These are phyloP conservation scores for Rhea pennata DNA, from an alignment of 2,113 vertebrate species.

Conservation along the genomic window DNA sequence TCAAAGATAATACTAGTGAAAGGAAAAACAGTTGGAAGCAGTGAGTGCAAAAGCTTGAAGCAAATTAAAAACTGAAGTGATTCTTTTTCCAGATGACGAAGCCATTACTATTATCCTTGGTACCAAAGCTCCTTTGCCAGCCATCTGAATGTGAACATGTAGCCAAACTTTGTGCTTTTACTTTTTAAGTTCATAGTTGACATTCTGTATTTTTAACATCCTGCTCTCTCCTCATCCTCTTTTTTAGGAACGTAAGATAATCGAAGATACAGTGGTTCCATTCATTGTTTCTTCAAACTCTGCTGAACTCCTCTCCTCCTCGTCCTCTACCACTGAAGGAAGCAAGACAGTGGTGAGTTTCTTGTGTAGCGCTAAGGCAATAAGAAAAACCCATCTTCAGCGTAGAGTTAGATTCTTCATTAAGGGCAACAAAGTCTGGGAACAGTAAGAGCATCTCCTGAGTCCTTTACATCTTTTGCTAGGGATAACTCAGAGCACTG, in stretches of 20 bases:
- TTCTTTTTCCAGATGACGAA: too few relatives aligned
- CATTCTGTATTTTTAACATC: background rate
- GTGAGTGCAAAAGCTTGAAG: background rate
- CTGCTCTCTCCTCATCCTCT: background rate
- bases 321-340: conserved; percentile 73
- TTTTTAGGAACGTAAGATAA: conserved; percentile 90
- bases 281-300: conserved; percentile 84
- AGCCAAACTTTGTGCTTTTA: background rate
- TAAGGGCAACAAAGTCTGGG: background rate
- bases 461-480: background rate
- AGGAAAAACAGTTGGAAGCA: background rate
- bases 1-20: background rate
- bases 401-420: background rate
- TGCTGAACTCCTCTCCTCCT: conserved; percentile 76
- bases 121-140: background rate
- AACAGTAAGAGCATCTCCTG: background rate
- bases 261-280: conserved; percentile 92
- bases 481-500: background rate
- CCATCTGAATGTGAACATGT: background rate
- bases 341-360: conserved; percentile 68
- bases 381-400: background rate
- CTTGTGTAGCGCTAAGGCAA: background rate
- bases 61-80: background rate
- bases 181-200: background rate
- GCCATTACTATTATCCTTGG: background rate